These are phyloP conservation scores for Chanos chanos DNA, from an alignment of 2,797 vertebrate species.

Conservation along the genomic window DNA sequence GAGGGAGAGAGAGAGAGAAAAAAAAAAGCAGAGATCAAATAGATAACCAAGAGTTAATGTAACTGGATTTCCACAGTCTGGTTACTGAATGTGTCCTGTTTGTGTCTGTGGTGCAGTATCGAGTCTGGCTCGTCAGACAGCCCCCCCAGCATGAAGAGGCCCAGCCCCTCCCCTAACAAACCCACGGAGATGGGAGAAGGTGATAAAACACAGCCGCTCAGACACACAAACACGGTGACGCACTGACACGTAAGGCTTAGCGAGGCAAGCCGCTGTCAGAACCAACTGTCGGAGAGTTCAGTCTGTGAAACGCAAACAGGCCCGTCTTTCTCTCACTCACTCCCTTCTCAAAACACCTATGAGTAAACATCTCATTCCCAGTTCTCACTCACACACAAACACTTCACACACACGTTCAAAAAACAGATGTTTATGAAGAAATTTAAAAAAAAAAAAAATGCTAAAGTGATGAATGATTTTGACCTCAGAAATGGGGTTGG, in stretches of 20 bases:
- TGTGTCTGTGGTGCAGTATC: conserved; percentile 61
- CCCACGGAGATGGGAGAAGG: conserved; percentile 83
- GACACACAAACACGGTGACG: background rate
- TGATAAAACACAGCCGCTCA: conserved; percentile 53
- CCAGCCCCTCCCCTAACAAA: conserved; percentile 88
- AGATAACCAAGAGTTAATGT: too few species aligned
- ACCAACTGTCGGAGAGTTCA: too few species aligned
- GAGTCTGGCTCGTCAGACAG: conserved; percentile 88
- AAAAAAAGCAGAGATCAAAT: background rate
- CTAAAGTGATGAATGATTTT: too few species aligned
- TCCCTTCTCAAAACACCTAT: too few species aligned
- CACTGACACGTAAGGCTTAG: background rate
- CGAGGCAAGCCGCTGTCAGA: too few species aligned
- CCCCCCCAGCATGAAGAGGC: conserved; percentile 87
- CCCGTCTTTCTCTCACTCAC: background rate
- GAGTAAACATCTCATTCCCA: too few species aligned
- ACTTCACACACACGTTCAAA: background rate
- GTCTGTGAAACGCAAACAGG: too few species aligned
- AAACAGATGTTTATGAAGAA: background rate
- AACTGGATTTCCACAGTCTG: too few species aligned
- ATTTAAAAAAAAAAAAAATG: too few species aligned
- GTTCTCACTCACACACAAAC: background rate
- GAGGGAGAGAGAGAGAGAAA: background rate
- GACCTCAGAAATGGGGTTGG: too few species aligned
- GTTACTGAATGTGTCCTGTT: background rate